Base-by-base conservation (phyloP, 1,140 invertebrate genomes). In the Centruroides sculpturatus region DNA sequence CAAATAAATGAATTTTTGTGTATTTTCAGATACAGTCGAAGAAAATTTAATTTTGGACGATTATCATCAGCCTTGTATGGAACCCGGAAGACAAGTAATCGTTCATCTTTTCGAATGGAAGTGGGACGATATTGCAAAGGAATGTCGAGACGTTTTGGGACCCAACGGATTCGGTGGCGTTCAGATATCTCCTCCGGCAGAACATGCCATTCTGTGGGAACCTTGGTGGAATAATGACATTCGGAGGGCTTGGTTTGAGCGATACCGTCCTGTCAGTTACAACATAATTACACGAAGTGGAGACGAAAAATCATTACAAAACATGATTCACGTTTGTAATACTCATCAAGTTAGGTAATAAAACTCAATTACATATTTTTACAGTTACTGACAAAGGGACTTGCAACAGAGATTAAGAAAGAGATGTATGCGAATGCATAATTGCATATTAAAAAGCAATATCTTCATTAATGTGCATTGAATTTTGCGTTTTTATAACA, bases 51-150 rank as follows among this genome's bases (percentile, higher is more conserved):
- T 23, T 23, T 23, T 23, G 23, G 23, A 23, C 23, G 23, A 23
- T 23, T 23, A 23, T 23, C 23, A 23, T 2, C 23, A 23, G 23
- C 23, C 23, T 23, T 23, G 23, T 23, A 23, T 23, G 23, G 23
- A 23, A 23, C 23, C 23, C 23, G 23, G 23, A 23, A 49, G 48
- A 49, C 10, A 49, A n/a, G 66, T 79, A 3, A 85, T 86, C 72
- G 84, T 86, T 3, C 85, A 87, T 70, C 73, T 87, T 8, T 87
- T 89, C 65, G 87, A 91, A 70, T 92, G 89, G 87, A 85, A 82
- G 71, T 83, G 83, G 82, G 73, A 77, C n/a, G 87, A 90, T 68
- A 85, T 92, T 64, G 87, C 86, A 1, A 75, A 73, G 35, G 88
- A 92, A 72, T 92, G 89, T 70, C 85, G 89, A 73, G 75, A 79